phyloP scores from a whole-genome alignment of 23 tunicate species.

The Styela plicata region DNA sequence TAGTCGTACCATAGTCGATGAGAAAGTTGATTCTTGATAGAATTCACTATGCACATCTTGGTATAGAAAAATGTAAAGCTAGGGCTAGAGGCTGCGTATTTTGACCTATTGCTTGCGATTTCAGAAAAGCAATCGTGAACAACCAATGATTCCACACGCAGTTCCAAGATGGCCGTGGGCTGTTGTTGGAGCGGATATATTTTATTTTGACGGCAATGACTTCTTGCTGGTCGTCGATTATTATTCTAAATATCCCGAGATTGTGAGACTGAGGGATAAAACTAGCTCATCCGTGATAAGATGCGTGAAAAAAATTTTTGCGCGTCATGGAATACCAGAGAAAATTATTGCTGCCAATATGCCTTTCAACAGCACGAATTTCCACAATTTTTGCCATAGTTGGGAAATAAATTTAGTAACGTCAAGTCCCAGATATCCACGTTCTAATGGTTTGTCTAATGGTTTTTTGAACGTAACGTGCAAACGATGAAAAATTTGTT shows the following conservation, averaged over 20 bases:
- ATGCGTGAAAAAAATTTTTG: slow-evolving; percentile 27
- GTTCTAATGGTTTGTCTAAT: slow-evolving; percentile 34
- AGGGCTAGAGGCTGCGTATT: slow-evolving; percentile 34
- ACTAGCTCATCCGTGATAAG: slow-evolving; percentile 12
- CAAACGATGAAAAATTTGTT: slow-evolving; percentile 30
- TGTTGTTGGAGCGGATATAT: neutral
- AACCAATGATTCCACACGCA: slow-evolving; percentile 43
- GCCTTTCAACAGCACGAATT: slow-evolving; percentile 31
- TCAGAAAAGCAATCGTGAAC: slow-evolving; percentile 22
- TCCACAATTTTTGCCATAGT: slow-evolving; percentile 1
- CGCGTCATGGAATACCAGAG: slow-evolving; percentile 36
- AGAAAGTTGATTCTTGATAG: neutral
- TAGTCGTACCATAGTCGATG: neutral
- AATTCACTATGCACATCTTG: slow-evolving; percentile 26
- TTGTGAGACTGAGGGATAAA: neutral
- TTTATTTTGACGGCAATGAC: slow-evolving; percentile 35
- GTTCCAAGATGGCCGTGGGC: slow-evolving; percentile 22
- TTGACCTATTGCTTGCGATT: slow-evolving; percentile 48
- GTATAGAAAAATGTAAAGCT: slow-evolving; percentile 47
- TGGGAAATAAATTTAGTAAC: slow-evolving; percentile 27
- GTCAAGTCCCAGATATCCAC: slow-evolving; percentile 27
- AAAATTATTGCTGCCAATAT: slow-evolving; percentile 31
- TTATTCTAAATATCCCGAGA: neutral
- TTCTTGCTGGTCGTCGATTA: slow-evolving; percentile 34
- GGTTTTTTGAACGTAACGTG: slow-evolving; percentile 22